These are phyloP conservation scores for Callocephalon fimbriatum DNA, from an alignment of 2,113 vertebrate species.

Conservation along the genomic window DNA sequence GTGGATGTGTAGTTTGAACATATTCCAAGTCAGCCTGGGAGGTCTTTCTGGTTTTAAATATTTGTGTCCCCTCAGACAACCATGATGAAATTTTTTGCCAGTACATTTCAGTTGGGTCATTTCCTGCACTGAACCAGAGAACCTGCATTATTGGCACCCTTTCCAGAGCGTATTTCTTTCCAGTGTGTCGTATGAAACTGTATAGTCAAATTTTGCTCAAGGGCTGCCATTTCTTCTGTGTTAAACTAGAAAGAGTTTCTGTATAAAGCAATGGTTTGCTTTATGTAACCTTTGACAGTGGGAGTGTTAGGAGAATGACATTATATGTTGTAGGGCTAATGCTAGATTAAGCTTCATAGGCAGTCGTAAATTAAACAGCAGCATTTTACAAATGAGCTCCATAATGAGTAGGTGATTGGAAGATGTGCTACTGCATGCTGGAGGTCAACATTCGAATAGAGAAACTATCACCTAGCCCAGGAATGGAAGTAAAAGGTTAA, in stretches of 20 bases:
- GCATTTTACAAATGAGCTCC: background rate
- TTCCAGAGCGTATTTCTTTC: background rate
- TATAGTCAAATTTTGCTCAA: background rate
- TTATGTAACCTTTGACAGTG: background rate
- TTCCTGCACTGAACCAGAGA: background rate
- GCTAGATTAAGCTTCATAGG: background rate
- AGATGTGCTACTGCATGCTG: too few relatives aligned
- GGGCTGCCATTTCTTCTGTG: background rate
- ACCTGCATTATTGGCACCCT: background rate
- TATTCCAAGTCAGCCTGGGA: slow-evolving; percentile 62
- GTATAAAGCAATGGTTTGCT: background rate
- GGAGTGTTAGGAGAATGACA: background rate
- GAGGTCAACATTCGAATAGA: background rate
- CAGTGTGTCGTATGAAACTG: background rate
- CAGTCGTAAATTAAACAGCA: background rate
- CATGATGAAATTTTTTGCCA: background rate
- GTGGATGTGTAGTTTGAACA: slow-evolving; percentile 42
- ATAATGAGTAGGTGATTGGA: background rate
- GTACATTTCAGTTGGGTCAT: background rate
- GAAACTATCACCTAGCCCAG: background rate
- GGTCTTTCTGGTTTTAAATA: slow-evolving; percentile 54
- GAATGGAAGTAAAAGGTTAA: slow-evolving; percentile 22
- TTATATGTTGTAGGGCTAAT: background rate
- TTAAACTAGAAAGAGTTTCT: background rate
- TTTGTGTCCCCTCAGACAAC: slow-evolving; percentile 39